Base-by-base conservation (phyloP, 1,140 invertebrate genomes). In the Bombus cullumanus region DNA sequence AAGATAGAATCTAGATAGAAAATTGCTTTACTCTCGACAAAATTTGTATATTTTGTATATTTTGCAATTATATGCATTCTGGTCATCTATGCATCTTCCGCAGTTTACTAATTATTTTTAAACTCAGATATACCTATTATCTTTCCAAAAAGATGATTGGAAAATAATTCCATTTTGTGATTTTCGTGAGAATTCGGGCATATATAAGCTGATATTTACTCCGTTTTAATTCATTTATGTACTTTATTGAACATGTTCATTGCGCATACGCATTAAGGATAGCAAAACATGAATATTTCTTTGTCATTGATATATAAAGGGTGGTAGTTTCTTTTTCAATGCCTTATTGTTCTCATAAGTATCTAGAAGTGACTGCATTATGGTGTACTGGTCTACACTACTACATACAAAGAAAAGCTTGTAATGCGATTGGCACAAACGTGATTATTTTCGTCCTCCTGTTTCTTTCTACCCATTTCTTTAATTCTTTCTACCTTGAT, bases 391-490 rank as follows among this genome's bases (percentile, higher is more conserved):
- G 1, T 22, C 18, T 53, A 53, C 18, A 53, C 5, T 53, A 53
- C 15, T 53, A 22, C 47, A 53, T 53, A 53, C 25, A 57, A 81
- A 74, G 34, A 22, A 53, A 75, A 57, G 39, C 43, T 25, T 66
- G 6, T 74, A 86, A 86, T 77, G 10, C 64, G 15, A 75, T 75
- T 75, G 53, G 18, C 22, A 12, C 59, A 71, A 81, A 85, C 39
- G 6, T 68, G 71, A 86, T 86, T 86, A 74, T 69, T 83, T n/a
- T 77, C 47, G 64, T 37, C n/a, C 25, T 77, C 5, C 47, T 57
- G 43, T 74, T 83, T 57, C 34, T 78, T 59, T 78, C 37, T 22
- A 22, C 34, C 28, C 12, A 6, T 71, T 43, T 64, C 12, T 41
- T 31, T n/a, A 57, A 22, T 28, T 53, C 5, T 12, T 39, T 8